Conservation (phyloP, 2,113 vertebrate species). For the Puntigrus tetrazona region DNA sequence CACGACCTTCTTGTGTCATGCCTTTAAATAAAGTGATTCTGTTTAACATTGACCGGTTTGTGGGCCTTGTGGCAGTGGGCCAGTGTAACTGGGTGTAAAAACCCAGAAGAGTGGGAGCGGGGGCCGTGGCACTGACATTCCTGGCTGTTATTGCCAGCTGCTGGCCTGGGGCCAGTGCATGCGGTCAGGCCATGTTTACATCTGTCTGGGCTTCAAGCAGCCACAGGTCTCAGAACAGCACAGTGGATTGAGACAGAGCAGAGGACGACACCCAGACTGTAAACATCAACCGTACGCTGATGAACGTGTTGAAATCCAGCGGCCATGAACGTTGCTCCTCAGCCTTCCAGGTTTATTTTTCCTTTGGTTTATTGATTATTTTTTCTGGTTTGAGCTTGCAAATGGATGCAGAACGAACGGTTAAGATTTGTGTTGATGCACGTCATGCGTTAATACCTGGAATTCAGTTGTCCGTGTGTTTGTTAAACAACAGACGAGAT, state of each 20-base stretch:
- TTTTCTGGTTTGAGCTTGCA: conserved; percentile 9
- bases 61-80: conserved; percentile 18
- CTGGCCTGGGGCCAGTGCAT: conserved; percentile 51
- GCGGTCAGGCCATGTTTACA: conserved; percentile 63
- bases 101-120: neutral
- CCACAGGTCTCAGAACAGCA: conserved; percentile 43
- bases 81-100: conserved; percentile 19
- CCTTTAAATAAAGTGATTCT: conserved; percentile 36
- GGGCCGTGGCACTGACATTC: conserved; percentile 40
- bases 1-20: conserved; percentile 26
- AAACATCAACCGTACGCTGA: conserved; percentile 49
- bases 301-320: conserved; percentile 52
- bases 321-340: conserved; percentile 3
- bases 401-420: neutral
- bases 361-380: conserved; percentile 15
- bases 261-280: conserved; percentile 45
- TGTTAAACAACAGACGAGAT: neutral
- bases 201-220: conserved; percentile 60
- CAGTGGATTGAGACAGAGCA: conserved; percentile 27
- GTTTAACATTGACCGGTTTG: conserved; percentile 30
- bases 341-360: conserved; percentile 41
- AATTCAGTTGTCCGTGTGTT: conserved; percentile 18
- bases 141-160: conserved; percentile 50
- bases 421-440: conserved; percentile 28
- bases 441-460: neutral